These are phyloP conservation scores for Quadroppia sp. DNA, from an alignment of 2,888 invertebrate species.

Conservation along the genomic window DNA sequence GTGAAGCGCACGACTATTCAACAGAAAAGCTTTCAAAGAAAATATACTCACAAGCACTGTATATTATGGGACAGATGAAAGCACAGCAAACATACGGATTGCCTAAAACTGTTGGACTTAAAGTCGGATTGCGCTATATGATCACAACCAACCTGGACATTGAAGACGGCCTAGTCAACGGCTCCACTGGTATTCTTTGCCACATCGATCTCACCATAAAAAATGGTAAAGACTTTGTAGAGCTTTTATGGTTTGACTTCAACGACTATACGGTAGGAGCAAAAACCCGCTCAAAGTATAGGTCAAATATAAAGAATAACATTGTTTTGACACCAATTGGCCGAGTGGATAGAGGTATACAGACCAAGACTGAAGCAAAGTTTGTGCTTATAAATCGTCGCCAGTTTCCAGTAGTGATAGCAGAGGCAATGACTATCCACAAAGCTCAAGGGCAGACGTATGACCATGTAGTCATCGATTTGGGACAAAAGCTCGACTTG, in stretches of 20 bases:
- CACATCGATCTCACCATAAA: background rate
- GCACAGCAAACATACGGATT: background rate
- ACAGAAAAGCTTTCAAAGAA: no score
- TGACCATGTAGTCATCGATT: slow-evolving; percentile 22
- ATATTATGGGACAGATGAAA: no score
- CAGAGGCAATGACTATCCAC: slow-evolving; percentile 47
- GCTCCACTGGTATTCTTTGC: slow-evolving; percentile 44
- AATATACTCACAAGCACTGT: no score
- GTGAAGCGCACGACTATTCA: no score
- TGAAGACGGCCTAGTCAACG: slow-evolving; percentile 46
- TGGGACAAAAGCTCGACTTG: background rate
- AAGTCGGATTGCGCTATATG: slow-evolving; percentile 44
- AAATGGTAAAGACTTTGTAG: background rate
- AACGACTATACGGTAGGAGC: background rate
- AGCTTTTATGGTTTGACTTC: slow-evolving; percentile 1
- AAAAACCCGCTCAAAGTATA: no score
- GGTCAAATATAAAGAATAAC: no score
- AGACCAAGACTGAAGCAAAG: background rate
- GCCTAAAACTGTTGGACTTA: background rate
- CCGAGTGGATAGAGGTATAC: background rate
- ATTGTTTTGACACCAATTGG: no score
- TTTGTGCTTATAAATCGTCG: slow-evolving; percentile 19
- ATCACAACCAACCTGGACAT: slow-evolving; percentile 46
- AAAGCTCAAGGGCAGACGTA: slow-evolving; percentile 47
- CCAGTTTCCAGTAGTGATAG: slow-evolving; percentile 47